Percentiles rank a stretch among this genome's conserved stretches.
phyloP scores from a whole-genome alignment of 1,140 invertebrate species.

The Goniozus legneri region DNA sequence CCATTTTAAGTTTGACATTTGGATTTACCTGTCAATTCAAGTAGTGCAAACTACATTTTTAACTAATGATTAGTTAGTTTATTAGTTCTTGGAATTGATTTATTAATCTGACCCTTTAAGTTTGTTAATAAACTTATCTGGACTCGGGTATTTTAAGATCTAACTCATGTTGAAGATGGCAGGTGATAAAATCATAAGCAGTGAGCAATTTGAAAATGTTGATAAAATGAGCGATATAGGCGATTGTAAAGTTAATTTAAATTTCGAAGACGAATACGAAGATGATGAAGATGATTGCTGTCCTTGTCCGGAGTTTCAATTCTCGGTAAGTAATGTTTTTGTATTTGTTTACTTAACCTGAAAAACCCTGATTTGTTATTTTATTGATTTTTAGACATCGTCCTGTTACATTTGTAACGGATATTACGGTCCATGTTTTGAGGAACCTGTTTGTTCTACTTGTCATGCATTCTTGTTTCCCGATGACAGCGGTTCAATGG shows the following conservation, averaged over 20 bases:
- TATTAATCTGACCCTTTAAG: no score
- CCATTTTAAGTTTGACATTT: no score
- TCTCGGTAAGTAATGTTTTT: conserved; percentile 34
- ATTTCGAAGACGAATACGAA: conserved; percentile 33
- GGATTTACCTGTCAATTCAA: no score
- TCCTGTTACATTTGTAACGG: conserved; percentile 84
- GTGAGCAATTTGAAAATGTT: conserved; percentile 31
- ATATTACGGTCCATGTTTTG: conserved; percentile 88
- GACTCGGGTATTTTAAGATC: no score
- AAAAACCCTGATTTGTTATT: neutral
- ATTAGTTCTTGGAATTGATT: no score
- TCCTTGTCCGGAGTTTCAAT: conserved; percentile 45
- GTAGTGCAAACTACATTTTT: no score
- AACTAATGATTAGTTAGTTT: no score
- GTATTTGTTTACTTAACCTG: neutral
- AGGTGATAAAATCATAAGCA: conserved; percentile 38
- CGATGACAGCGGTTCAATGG: conserved; percentile 64
- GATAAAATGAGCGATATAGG: conserved; percentile 34
- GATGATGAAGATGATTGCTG: conserved; percentile 32
- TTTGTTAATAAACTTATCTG: no score
- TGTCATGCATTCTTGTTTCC: conserved; percentile 90
- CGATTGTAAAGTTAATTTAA: conserved; percentile 31
- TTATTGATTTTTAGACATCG: conserved; percentile 55
- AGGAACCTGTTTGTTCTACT: conserved; percentile 86
- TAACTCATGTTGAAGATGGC: no score